Evolutionary conservation across 2,113 vertebrate genomes (phyloP).

Genomic region (Cyrtonyx montezumae): DNA sequence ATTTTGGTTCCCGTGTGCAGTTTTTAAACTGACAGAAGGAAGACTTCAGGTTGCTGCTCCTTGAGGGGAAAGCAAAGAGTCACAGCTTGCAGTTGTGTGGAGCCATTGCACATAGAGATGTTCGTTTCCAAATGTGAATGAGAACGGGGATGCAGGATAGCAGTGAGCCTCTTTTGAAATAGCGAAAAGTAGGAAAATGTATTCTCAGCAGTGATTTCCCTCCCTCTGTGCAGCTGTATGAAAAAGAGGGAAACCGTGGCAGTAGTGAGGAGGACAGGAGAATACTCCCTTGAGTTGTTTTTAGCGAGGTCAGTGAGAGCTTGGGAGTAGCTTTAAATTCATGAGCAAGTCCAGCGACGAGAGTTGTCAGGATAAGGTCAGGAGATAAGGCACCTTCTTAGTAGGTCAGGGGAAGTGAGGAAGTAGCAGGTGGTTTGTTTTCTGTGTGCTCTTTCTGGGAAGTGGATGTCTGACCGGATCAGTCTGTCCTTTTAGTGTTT

Average conservation of each 20-base stretch:
- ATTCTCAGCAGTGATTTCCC: background rate
- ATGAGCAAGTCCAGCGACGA: background rate
- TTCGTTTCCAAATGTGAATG: background rate
- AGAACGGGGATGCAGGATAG: background rate
- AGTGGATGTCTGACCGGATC: background rate
- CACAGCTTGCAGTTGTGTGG: background rate
- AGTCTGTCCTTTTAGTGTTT: background rate
- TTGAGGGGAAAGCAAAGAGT: background rate
- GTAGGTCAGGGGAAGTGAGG: background rate
- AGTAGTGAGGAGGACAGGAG: background rate
- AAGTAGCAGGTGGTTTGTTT: background rate
- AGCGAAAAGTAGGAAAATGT: background rate
- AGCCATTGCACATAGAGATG: background rate
- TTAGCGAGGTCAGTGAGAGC: background rate
- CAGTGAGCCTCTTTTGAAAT: background rate
- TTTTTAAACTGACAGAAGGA: background rate
- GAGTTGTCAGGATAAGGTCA: background rate
- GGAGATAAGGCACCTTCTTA: background rate
- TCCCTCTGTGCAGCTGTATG: background rate
- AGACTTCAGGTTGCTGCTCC: background rate
- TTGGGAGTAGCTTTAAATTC: background rate
- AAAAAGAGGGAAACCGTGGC: background rate
- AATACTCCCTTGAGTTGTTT: background rate
- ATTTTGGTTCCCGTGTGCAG: background rate
- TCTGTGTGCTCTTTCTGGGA: background rate